Conservation (phyloP, 1,140 invertebrate genomes). For the Papilio dardanus region DNA sequence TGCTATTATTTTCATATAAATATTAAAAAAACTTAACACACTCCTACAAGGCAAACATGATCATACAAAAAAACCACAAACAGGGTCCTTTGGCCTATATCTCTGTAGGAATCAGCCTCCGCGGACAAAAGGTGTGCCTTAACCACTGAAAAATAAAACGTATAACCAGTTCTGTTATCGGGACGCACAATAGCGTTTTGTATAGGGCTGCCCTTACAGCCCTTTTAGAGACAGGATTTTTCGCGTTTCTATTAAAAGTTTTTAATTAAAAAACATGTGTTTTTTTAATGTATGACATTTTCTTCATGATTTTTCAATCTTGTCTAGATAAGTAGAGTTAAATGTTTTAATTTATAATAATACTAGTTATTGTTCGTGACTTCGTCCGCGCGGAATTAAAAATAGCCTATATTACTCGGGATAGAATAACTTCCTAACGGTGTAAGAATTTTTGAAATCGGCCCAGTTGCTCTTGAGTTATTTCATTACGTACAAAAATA, state of each 20-base stretch:
- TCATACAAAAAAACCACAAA: slow-evolving; percentile 17
- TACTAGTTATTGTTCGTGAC: too few relatives aligned
- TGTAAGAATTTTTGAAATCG: too few relatives aligned
- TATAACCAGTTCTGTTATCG: slow-evolving; percentile 54
- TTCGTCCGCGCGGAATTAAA: too few relatives aligned
- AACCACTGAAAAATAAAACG: slow-evolving; percentile 60
- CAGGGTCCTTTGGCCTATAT: slow-evolving; percentile 33
- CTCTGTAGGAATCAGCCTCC: slow-evolving; percentile 34
- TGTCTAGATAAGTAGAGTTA: too few relatives aligned
- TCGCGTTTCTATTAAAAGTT: background rate
- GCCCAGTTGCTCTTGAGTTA: too few relatives aligned
- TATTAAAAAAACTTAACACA: background rate
- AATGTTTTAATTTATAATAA: too few relatives aligned
- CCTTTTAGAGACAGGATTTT: background rate
- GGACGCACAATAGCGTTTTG: slow-evolving; percentile 48
- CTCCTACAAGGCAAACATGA: slow-evolving; percentile 11
- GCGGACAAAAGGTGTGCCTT: slow-evolving; percentile 35
- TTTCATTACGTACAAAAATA: too few relatives aligned
- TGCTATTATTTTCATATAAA: too few relatives aligned
- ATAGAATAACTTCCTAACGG: too few relatives aligned
- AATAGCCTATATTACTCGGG: too few relatives aligned
- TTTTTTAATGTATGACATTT: background rate
- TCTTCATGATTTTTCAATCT: too few relatives aligned
- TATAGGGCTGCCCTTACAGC: slow-evolving; percentile 19
- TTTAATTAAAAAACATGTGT: background rate